phyloP scores from a whole-genome alignment of 2,888 invertebrate species.

The Apodemia mormo region DNA sequence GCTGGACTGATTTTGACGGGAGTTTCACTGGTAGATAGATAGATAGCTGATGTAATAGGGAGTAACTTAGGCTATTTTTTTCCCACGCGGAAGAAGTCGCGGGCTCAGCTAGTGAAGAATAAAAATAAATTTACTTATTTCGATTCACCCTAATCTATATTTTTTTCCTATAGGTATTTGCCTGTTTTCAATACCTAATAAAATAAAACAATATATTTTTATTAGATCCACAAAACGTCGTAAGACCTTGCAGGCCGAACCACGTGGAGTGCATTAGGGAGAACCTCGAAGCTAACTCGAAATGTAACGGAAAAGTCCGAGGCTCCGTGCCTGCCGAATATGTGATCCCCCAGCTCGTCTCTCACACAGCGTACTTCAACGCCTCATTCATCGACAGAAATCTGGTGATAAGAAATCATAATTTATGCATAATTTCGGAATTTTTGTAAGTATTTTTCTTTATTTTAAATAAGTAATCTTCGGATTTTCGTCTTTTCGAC shows the following conservation, averaged over 20 bases:
- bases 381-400: slow-evolving; percentile 53
- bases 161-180: too few relatives aligned
- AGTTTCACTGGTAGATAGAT: too few relatives aligned
- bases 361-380: slow-evolving; percentile 61
- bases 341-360: slow-evolving; percentile 42
- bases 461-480: too few relatives aligned
- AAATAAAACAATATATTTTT: not conserved
- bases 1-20: too few relatives aligned
- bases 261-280: slow-evolving; percentile 51
- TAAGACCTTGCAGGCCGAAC: slow-evolving; percentile 49
- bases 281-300: slow-evolving; percentile 54
- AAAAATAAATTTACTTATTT: too few relatives aligned
- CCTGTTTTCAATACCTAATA: too few relatives aligned
- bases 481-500: too few relatives aligned
- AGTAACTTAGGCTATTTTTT: too few relatives aligned
- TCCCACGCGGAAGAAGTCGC: too few relatives aligned
- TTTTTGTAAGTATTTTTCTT: slow-evolving; percentile 58
- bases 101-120: too few relatives aligned
- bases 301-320: slow-evolving; percentile 44
- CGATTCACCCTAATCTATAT: too few relatives aligned
- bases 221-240: slow-evolving; percentile 27
- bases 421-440: slow-evolving; percentile 55
- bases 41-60: too few relatives aligned
- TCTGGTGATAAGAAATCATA: slow-evolving; percentile 51
- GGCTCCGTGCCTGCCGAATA: slow-evolving; percentile 46